phyloP scores from a whole-genome alignment of 2,113 vertebrate genomes.

The Hippopotamus amphibius region DNA sequence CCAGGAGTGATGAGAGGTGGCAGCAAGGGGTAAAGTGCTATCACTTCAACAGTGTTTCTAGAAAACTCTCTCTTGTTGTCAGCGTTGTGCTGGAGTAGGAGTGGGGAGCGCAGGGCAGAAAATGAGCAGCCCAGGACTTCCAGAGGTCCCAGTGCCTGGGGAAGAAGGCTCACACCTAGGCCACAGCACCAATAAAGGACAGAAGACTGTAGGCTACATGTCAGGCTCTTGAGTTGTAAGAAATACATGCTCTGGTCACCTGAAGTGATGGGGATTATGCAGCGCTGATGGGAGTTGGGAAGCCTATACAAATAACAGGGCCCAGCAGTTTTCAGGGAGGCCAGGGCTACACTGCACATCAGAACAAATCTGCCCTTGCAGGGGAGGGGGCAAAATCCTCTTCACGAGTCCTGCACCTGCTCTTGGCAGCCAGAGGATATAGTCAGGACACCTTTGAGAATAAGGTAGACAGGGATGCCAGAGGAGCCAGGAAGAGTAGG shows the following conservation, averaged over 20 bases:
- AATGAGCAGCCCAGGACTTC: neutral
- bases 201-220: accelerated
- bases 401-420: neutral
- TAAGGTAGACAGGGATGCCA: neutral
- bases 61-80: neutral
- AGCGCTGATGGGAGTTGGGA: neutral
- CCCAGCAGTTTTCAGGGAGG: neutral
- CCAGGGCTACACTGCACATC: accelerated
- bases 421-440: neutral
- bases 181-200: neutral
- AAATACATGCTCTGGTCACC: neutral
- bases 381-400: too few relatives aligned
- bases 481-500: accelerated
- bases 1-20: neutral
- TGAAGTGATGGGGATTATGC: neutral
- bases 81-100: neutral
- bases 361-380: too few relatives aligned
- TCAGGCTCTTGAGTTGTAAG: neutral
- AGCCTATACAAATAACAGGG: neutral
- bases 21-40: neutral
- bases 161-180: neutral
- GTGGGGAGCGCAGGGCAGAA: neutral
- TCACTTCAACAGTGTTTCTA: neutral
- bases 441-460: neutral
- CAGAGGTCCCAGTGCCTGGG: accelerated